These are phyloP conservation scores for Myzus persicae DNA, from an alignment of 1,140 invertebrate genomes.

Conservation along the genomic window DNA sequence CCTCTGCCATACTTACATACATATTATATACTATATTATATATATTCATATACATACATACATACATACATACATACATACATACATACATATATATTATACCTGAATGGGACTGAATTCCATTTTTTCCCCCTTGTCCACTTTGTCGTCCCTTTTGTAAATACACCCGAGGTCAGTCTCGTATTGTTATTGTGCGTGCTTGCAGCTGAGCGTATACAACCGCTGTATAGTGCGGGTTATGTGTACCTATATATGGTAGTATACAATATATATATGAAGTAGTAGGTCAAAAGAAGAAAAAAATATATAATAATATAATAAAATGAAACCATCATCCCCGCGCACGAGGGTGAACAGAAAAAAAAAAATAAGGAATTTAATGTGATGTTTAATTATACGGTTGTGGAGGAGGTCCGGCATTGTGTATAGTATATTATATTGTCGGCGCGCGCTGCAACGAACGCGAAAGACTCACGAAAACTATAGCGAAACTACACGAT, in stretches of 20 bases:
- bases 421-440: slow-evolving; percentile 14
- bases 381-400: slow-evolving; percentile 56
- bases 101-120: slow-evolving; percentile 7
- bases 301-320: background rate
- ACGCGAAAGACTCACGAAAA: background rate
- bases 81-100: background rate
- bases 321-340: slow-evolving; percentile 46
- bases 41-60: background rate
- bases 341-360: background rate
- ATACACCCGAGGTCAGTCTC: slow-evolving; percentile 26
- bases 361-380: slow-evolving; percentile 38
- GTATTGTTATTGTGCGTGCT: slow-evolving; percentile 2
- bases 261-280: background rate
- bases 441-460: background rate
- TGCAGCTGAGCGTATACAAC: slow-evolving; percentile 35
- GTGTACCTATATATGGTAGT: background rate
- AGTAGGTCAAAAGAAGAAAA: background rate
- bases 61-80: background rate
- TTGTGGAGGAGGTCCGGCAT: slow-evolving; percentile 15
- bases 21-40: background rate
- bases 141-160: slow-evolving; percentile 34
- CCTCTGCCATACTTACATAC: background rate
- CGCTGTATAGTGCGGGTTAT: background rate
- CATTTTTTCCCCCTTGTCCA: slow-evolving; percentile 46
- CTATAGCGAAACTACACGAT: background rate